phyloP scores from a whole-genome alignment of 1,140 invertebrate genomes.

The Andrena cerasifolii region DNA sequence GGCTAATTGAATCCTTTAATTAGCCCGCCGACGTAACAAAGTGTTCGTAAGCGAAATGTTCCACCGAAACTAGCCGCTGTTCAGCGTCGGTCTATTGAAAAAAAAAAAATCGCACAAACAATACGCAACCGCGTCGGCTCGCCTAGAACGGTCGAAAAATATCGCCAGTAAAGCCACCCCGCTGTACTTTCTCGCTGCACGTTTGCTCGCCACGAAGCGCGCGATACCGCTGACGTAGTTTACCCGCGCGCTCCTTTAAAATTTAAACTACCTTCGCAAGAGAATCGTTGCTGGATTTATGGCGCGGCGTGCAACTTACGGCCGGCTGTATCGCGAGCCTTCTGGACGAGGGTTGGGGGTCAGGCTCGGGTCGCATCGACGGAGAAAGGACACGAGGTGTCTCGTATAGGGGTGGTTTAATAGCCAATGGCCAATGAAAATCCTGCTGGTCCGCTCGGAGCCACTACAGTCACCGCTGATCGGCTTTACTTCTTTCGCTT shows the following conservation, averaged over 20 bases:
- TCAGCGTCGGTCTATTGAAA: background rate
- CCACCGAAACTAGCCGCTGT: background rate
- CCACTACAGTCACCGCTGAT: background rate
- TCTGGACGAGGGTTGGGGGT: too few species aligned
- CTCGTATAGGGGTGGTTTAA: constrained; percentile 8
- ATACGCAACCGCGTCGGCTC: background rate
- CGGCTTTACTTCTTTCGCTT: background rate
- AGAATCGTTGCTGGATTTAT: constrained; percentile 32
- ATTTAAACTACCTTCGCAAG: constrained; percentile 24
- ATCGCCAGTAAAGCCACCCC: constrained; percentile 12
- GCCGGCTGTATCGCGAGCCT: background rate
- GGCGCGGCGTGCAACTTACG: background rate
- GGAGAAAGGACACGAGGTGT: background rate
- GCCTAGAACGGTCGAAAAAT: constrained; percentile 1
- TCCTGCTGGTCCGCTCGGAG: background rate
- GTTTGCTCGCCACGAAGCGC: constrained; percentile 16
- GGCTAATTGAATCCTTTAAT: constrained; percentile 3
- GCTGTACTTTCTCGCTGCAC: background rate
- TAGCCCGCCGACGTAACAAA: background rate
- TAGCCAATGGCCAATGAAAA: constrained; percentile 22
- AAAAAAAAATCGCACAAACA: background rate
- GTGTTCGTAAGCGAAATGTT: background rate
- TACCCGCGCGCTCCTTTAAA: constrained; percentile 31
- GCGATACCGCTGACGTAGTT: constrained; percentile 12
- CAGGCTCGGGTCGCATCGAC: background rate